Conservation (phyloP, 2,888 invertebrate genomes). For the Lottia gigantea region DNA sequence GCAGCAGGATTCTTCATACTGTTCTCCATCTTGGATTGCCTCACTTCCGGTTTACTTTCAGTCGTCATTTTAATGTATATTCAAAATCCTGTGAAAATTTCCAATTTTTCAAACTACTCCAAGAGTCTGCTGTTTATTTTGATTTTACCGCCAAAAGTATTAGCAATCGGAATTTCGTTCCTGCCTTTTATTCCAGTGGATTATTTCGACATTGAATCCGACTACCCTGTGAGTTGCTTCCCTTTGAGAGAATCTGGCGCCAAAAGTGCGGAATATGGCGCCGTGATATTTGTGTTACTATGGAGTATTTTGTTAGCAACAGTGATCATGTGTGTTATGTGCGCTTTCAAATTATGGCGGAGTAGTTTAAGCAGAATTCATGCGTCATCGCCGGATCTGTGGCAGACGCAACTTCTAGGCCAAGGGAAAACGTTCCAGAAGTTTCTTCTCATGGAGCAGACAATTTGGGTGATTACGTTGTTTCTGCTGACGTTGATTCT, state of each 20-base stretch:
- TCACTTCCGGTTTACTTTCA: conserved; percentile 42
- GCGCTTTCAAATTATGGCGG: conserved; percentile 50
- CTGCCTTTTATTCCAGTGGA: conserved; percentile 45
- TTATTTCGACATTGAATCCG: conserved; percentile 34
- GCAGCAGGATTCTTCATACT: conserved; percentile 46
- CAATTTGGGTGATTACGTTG: conserved; percentile 31
- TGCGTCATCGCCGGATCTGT: conserved; percentile 52
- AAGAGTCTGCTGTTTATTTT: conserved; percentile 37
- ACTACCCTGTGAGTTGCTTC: conserved; percentile 44
- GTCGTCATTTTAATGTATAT: conserved; percentile 47
- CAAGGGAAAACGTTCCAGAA: conserved; percentile 45
- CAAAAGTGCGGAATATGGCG: conserved; percentile 44
- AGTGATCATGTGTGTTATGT: conserved; percentile 37
- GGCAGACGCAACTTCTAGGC: conserved; percentile 50
- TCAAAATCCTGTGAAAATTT: conserved; percentile 55
- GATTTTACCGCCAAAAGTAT: conserved; percentile 44
- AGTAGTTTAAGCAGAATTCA: conserved; percentile 51
- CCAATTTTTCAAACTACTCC: conserved; percentile 44
- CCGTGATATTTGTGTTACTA: conserved; percentile 39
- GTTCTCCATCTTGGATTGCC: conserved; percentile 47
- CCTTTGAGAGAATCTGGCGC: conserved; percentile 40
- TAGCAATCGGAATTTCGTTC: conserved; percentile 40
- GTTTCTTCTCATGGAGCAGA: conserved; percentile 40
- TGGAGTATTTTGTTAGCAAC: conserved; percentile 41
- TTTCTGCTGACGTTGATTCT: conserved; percentile 39